A percentile compares a stretch with the other conserved stretches of the same genome.
Conservation (phyloP, 1,140 invertebrate genomes). For the Drosophila parabipectinata region DNA sequence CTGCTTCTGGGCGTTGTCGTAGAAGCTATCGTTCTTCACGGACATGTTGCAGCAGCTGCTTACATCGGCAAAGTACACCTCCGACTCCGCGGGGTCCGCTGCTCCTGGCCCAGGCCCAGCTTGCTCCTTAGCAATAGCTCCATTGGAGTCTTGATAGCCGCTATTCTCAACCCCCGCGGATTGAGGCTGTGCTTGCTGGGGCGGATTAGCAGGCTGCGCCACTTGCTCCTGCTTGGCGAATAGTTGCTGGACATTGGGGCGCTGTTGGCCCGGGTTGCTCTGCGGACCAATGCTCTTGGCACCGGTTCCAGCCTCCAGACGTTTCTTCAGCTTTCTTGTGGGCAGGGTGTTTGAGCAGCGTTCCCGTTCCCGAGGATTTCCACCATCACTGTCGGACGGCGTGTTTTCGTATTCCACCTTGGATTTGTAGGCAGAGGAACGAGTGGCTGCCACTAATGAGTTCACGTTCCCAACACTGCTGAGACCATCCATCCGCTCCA, state of each 20-base stretch:
- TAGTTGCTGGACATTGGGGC: conserved; percentile 84
- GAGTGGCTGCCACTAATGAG: conserved; percentile 23
- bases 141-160: conserved; percentile 76
- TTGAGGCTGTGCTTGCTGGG: conserved; percentile 33
- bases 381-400: conserved; percentile 78
- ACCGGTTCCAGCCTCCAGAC: conserved; percentile 83
- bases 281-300: conserved; percentile 82
- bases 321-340: conserved; percentile 85
- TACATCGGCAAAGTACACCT: conserved; percentile 93
- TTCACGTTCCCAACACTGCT: conserved; percentile 49
- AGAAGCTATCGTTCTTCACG: conserved; percentile 86
- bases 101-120: conserved; percentile 3
- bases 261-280: conserved; percentile 62
- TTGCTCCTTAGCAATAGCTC: conserved; percentile 66
- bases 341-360: conserved; percentile 85
- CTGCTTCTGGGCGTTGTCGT: conserved; percentile 71
- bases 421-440: conserved; percentile 57
- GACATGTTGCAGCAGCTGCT: conserved; percentile 93
- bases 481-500: conserved; percentile 63
- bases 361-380: conserved; percentile 79
- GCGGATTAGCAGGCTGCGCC: conserved; percentile 12
- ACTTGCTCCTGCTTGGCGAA: conserved; percentile 67
- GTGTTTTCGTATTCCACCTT: conserved; percentile 75
- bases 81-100: conserved; percentile 87
- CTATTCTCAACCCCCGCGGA: conserved; percentile 72